Conservation (phyloP, 2,797 vertebrate species). For the Typhlichthys subterraneus region DNA sequence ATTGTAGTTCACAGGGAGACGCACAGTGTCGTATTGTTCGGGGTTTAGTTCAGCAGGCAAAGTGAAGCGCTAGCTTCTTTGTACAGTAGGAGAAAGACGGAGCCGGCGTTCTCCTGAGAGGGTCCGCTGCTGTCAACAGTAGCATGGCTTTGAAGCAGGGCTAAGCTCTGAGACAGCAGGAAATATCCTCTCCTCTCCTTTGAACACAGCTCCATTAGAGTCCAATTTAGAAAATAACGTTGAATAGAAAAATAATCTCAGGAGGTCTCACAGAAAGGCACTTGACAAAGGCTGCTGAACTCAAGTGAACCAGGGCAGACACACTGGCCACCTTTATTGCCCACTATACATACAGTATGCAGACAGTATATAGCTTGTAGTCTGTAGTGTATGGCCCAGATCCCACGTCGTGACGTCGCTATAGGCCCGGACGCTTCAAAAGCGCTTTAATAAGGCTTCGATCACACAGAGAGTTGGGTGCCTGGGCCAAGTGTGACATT, state of each 20-base stretch:
- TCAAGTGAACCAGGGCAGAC: background rate
- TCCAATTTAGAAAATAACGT: conserved; percentile 51
- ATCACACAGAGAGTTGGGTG: no score
- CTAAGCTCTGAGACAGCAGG: conserved; percentile 66
- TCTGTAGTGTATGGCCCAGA: no score
- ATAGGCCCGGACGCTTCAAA: no score
- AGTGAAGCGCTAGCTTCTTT: conserved; percentile 36
- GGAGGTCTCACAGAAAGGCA: conserved; percentile 31
- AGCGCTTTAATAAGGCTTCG: no score
- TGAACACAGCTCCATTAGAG: conserved; percentile 60
- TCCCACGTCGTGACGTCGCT: no score
- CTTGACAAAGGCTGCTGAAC: conserved; percentile 59
- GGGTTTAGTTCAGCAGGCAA: conserved; percentile 40
- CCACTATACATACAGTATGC: background rate
- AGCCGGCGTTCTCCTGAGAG: conserved; percentile 65
- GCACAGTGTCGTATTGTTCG: conserved; percentile 39
- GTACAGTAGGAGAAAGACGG: conserved; percentile 57
- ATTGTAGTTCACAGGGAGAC: conserved; percentile 34
- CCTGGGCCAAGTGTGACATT: no score
- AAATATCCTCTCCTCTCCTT: conserved; percentile 66
- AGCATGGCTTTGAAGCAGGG: conserved; percentile 63
- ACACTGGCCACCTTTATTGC: background rate
- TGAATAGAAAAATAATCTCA: conserved; percentile 59
- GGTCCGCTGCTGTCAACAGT: conserved; percentile 74
- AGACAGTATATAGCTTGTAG: no score